Percentiles rank a stretch among this genome's conserved stretches.
Evolutionary conservation across 2,113 vertebrate genomes (phyloP).

Genomic region (Gallinago undulata): DNA sequence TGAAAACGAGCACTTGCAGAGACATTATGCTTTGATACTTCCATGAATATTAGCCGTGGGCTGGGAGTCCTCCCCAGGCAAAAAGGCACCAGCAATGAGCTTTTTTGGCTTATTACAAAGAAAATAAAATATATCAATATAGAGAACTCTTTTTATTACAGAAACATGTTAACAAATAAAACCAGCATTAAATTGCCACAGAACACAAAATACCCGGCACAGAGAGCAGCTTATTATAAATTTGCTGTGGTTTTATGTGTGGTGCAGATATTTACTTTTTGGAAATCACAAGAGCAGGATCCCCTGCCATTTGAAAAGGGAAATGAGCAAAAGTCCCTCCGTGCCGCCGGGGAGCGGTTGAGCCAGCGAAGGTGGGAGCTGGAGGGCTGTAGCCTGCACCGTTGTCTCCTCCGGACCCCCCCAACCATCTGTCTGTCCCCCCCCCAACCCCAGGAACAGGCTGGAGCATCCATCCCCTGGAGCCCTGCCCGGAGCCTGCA

Average conservation of each 20-base stretch:
- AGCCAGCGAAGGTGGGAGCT: not conserved
- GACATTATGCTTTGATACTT: not conserved
- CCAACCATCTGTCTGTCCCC: not conserved
- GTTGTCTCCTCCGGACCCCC: not conserved
- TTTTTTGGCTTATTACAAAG: slow-evolving; percentile 55
- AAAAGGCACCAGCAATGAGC: slow-evolving; percentile 67
- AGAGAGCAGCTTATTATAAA: slow-evolving; percentile 49
- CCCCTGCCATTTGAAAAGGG: not conserved
- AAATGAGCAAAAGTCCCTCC: not conserved
- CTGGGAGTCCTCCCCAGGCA: slow-evolving; percentile 31
- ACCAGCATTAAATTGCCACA: slow-evolving; percentile 56
- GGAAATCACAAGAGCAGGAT: slow-evolving; percentile 2
- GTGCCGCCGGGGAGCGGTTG: not conserved
- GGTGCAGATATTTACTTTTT: not conserved
- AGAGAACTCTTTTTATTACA: slow-evolving; percentile 58
- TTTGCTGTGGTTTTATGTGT: slow-evolving; percentile 5
- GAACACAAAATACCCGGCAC: slow-evolving; percentile 52
- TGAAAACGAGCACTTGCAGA: not conserved
- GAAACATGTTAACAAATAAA: slow-evolving; percentile 62
- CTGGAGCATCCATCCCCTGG: not conserved
- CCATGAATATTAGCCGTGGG: not conserved
- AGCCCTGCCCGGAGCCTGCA: not conserved
- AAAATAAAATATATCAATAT: slow-evolving; percentile 46
- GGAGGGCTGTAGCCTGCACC: not conserved
- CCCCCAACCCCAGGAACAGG: not conserved